Evolutionary conservation across 2,888 invertebrate species (phyloP).

Genomic region (Xestia xanthographa): DNA sequence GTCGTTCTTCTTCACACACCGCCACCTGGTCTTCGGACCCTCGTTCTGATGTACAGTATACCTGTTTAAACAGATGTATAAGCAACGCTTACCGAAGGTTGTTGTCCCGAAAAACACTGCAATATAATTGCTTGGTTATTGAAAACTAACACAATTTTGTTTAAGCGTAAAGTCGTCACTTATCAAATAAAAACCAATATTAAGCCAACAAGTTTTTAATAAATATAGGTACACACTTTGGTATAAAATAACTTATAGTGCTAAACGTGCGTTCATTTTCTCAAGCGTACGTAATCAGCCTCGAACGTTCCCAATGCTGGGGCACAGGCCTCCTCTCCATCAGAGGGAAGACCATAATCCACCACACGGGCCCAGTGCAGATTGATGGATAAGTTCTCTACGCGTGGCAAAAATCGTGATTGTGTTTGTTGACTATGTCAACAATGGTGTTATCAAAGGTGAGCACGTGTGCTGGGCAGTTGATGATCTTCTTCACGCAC

Average conservation of each 20-base stretch:
- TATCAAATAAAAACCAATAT: too few relatives aligned
- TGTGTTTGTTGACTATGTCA: background rate
- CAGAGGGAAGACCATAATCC: too few relatives aligned
- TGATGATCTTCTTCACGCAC: too few relatives aligned
- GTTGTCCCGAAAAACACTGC: conserved; percentile 80
- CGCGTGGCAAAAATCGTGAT: background rate
- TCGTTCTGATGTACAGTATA: conserved; percentile 84
- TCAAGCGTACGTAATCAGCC: too few relatives aligned
- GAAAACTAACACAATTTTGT: background rate
- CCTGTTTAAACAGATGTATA: conserved; percentile 76
- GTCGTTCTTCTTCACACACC: conserved; percentile 75
- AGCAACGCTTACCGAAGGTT: conserved; percentile 77
- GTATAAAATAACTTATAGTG: background rate
- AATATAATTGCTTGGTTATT: conserved; percentile 42
- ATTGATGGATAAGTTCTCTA: background rate
- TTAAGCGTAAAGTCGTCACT: background rate
- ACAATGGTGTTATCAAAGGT: too few relatives aligned
- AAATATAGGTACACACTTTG: background rate
- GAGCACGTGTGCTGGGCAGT: too few relatives aligned
- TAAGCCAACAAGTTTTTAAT: background rate
- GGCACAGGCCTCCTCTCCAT: too few relatives aligned
- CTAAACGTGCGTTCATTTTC: too few relatives aligned
- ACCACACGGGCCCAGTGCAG: background rate
- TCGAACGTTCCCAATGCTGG: too few relatives aligned
- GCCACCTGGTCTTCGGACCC: conserved; percentile 80